phyloP scores from a whole-genome alignment of 2,113 vertebrate species.

The Platysternon megacephalum region DNA sequence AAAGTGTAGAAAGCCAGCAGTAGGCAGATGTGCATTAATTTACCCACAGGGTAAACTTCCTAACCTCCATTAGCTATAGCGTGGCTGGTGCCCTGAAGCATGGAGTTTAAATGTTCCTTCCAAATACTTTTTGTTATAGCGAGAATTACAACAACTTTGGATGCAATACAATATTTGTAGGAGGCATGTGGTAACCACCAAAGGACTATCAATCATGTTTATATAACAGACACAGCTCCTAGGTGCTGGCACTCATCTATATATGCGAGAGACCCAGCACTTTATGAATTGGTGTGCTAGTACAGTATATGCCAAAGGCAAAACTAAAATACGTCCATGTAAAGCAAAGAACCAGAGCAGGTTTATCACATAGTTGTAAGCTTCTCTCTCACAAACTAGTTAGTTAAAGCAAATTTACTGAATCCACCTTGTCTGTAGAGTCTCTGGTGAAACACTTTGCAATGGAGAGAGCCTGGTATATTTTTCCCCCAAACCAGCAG shows the following conservation, averaged over 20 bases:
- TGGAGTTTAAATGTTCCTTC: background rate
- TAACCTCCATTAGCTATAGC: background rate
- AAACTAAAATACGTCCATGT: background rate
- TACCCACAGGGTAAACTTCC: background rate
- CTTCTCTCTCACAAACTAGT: background rate
- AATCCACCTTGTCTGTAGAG: background rate
- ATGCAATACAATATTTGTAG: background rate
- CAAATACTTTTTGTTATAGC: background rate
- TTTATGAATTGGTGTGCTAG: constrained; percentile 38
- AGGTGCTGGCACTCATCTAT: constrained; percentile 36
- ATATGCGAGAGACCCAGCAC: background rate
- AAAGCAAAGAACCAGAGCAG: constrained; percentile 36
- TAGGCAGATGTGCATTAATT: background rate
- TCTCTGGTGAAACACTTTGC: background rate
- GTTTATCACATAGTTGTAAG: background rate
- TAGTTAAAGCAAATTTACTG: rapidly evolving
- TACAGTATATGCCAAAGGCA: constrained; percentile 43
- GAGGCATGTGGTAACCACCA: rapidly evolving
- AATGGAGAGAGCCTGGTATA: background rate
- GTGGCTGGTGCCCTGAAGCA: background rate
- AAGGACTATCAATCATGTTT: background rate
- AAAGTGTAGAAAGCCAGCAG: background rate
- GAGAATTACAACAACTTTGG: background rate
- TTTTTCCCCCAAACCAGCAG: background rate
- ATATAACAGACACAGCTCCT: constrained; percentile 48